phyloP scores from a whole-genome alignment of 1,140 invertebrate genomes.

The Conus ventricosus region DNA sequence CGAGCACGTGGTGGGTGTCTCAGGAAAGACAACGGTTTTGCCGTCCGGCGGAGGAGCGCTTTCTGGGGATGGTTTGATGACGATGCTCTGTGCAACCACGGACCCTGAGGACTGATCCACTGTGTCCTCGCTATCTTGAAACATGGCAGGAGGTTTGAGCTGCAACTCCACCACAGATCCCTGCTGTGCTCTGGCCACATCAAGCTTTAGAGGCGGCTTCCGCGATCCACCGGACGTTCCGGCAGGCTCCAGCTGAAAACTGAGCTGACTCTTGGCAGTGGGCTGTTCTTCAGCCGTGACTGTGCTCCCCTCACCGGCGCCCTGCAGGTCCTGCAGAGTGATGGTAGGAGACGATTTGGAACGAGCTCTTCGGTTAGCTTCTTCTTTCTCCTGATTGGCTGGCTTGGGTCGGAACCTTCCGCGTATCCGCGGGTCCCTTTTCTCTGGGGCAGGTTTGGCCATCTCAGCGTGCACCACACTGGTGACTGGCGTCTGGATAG shows the following conservation, averaged over 20 bases:
- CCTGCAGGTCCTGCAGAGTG: not conserved
- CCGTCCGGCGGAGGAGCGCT: conserved; percentile 13
- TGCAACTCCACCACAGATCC: conserved; percentile 22
- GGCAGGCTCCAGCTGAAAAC: conserved; percentile 12
- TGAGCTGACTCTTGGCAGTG: not conserved
- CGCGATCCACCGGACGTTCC: not conserved
- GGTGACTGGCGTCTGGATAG: conserved; percentile 1
- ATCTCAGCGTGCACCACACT: conserved; percentile 13
- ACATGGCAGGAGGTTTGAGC: conserved; percentile 8
- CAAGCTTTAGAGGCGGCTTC: conserved; percentile 34
- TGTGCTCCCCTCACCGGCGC: not conserved
- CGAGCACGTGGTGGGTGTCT: not conserved
- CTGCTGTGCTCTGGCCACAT: conserved; percentile 16
- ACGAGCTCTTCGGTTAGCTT: conserved; percentile 33
- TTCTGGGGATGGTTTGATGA: conserved; percentile 13
- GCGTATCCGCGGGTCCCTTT: conserved; percentile 23
- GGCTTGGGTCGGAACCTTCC: conserved; percentile 45
- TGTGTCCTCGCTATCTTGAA: not conserved
- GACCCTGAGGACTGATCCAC: not conserved
- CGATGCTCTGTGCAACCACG: not conserved
- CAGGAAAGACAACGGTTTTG: conserved; percentile 21
- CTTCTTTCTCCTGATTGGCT: conserved; percentile 32
- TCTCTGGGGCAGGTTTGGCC: conserved; percentile 34
- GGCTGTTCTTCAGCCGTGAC: not conserved
- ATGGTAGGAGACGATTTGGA: conserved; percentile 45